Evolutionary conservation across 2,113 vertebrate species (phyloP), one percentile per base, ranked within the genome.

Genomic region (Nothobranchius kuhntae): DNA sequence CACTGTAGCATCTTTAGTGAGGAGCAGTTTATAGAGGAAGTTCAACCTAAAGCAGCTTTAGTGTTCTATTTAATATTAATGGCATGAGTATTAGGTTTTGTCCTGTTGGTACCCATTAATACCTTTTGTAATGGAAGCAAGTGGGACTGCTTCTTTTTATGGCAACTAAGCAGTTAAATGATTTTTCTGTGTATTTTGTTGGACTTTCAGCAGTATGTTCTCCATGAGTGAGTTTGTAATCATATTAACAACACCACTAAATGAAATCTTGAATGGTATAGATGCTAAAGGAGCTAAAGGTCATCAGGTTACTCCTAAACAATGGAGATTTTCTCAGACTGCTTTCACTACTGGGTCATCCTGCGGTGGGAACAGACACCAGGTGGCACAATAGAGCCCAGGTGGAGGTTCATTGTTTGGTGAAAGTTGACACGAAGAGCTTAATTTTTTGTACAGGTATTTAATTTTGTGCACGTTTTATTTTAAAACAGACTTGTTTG

Each of bases 371-470:
- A 17, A 62, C 48, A 52, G 64, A 83, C 81, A 86, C 73, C 77
- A 83, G 87, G 82, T 80, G 82, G 86, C 80, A 70, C 78, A 82
- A 70, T 60, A 71, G 82, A 79, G 78, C 71, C 58, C 48, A 75
- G 53, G 53, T 59, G 71, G 13, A 58, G 62, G 30, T 61, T 62
- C 64, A 67, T 68, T 75, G 40, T 53, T 10, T 9, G 48, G 45
- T 68, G 46, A 42, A 63, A 47, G 4, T 13, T 61, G 14, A 53
- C 13, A 30, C 30, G 30, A 30, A 30, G 30, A 30, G 4, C 30
- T 30, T 30, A 30, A 1, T 30, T 30, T 30, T 30, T 21, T 21
- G 21, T 21, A 21, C 21, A 21, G 30, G 30, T 30, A 30, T 30
- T 3, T 30, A 3, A 4, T 30, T 30, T 30, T 30, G 30, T 30